phyloP scores from a whole-genome alignment of 1,140 invertebrate genomes.

The Meteorus sp. region DNA sequence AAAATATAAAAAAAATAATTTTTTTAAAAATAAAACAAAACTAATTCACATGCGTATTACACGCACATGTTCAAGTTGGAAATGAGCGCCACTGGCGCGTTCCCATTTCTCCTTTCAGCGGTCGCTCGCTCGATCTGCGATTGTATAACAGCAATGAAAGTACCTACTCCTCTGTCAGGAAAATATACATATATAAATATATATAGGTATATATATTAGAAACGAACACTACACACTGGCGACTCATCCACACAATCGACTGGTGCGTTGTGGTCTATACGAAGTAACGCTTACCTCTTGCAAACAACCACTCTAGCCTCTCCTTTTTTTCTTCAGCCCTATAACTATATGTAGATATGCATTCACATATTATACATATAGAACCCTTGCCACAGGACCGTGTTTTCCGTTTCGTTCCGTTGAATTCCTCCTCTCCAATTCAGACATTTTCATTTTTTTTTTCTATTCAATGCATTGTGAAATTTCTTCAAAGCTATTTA shows the following conservation, averaged over 20 bases:
- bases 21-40: too few relatives aligned
- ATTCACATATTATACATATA: neutral
- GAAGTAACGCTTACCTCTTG: neutral
- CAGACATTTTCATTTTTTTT: neutral
- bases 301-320: neutral
- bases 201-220: too few relatives aligned
- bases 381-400: too few relatives aligned
- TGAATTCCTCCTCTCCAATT: neutral
- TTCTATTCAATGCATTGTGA: neutral
- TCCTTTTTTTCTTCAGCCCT: neutral
- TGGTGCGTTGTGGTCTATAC: neutral
- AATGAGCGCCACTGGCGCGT: constrained; percentile 44
- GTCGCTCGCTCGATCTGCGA: constrained; percentile 41
- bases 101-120: constrained; percentile 49
- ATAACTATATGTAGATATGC: neutral
- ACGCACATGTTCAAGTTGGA: neutral
- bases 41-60: neutral
- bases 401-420: constrained; percentile 12
- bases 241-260: constrained; percentile 26
- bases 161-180: constrained; percentile 37
- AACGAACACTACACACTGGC: too few relatives aligned
- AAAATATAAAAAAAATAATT: neutral
- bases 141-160: constrained; percentile 54
- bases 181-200: neutral
- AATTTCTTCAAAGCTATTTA: too few relatives aligned